Base-by-base conservation (phyloP, 1,140 invertebrate genomes). In the Halyomorpha halys region DNA sequence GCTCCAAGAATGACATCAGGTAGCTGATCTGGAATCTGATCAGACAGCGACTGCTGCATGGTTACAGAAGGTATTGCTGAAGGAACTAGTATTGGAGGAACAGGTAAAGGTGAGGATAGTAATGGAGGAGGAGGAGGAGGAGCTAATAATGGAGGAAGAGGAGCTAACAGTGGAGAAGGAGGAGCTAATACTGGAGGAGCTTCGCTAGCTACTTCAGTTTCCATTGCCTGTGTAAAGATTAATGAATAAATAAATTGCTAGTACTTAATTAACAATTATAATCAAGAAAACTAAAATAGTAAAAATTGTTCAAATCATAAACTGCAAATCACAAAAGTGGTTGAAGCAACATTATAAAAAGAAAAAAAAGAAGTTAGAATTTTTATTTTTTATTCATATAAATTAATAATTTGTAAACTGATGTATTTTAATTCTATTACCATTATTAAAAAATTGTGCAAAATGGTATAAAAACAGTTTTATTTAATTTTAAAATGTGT, bases 1-100 rank as follows among this genome's bases (percentile, higher is more conserved):
- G 80, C 77, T 27, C 80, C 80, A 21, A 79, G 69, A 8, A 77
- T 72, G 18, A 83, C 76, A 63, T 74, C 71, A 8, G 80, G 78
- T 45, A 81, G 66, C 0, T 74, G 69, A 63, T 76, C 76, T 6
- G 68, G 70, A 1, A 27, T 34, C 18, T 18, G 25, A 8, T 44
- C 18, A 18, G 44, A 13, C 1, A 19, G 27, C 6, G 16, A n/a
- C 13, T 44, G n/a, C 9, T 11, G 19, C 9, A 53, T 19, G 4
- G 44, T 15, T n/a, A 21, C 13, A 2, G 45, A 30, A 14, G 59
- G 13, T 6, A 19, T 14, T 9, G 49, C 23, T 51, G 21, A 44
- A 54, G 23, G 53, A 8, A 45, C 56, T 21, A 65, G 68, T 59
- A 75, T 74, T 18, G 71, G 18, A 23, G 23, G 23, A n/a, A 15